Evolutionary conservation across 2,797 vertebrate genomes (phyloP).

Genomic region (Octomys mimax): DNA sequence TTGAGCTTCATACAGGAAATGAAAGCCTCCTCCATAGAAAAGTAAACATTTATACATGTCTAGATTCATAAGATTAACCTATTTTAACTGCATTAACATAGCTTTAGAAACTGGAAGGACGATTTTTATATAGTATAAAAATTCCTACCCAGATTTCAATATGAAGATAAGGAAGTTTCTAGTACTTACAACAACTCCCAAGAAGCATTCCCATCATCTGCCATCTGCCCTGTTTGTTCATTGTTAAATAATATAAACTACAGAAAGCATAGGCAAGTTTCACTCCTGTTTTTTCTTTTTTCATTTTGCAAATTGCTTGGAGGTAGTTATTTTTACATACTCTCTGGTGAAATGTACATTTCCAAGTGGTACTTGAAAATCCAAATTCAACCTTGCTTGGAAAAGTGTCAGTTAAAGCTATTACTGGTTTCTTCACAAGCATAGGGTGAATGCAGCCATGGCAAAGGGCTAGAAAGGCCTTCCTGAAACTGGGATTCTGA

Average conservation of each 20-base stretch:
- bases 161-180: slow-evolving; percentile 37
- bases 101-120: slow-evolving; percentile 5
- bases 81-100: slow-evolving; percentile 31
- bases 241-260: slow-evolving; percentile 46
- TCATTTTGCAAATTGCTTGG: slow-evolving; percentile 27
- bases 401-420: slow-evolving; percentile 1
- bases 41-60: slow-evolving; percentile 50
- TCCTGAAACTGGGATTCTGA: slow-evolving; percentile 16
- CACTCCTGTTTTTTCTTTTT: slow-evolving; percentile 23
- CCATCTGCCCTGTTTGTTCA: neutral
- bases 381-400: slow-evolving; percentile 42
- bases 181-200: neutral
- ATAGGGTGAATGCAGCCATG: neutral
- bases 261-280: slow-evolving; percentile 43
- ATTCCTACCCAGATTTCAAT: neutral
- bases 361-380: slow-evolving; percentile 45
- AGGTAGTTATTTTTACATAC: slow-evolving; percentile 47
- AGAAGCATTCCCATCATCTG: neutral
- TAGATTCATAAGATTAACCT: slow-evolving; percentile 52
- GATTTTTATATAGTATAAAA: slow-evolving; percentile 2
- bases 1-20: slow-evolving; percentile 63
- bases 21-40: slow-evolving; percentile 18
- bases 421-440: slow-evolving; percentile 27
- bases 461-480: neutral
- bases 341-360: slow-evolving; percentile 48